Evolutionary conservation across 2,797 vertebrate species (phyloP), one percentile per base, ranked within the genome.

Genomic region (Acipenser oxyrinchus): DNA sequence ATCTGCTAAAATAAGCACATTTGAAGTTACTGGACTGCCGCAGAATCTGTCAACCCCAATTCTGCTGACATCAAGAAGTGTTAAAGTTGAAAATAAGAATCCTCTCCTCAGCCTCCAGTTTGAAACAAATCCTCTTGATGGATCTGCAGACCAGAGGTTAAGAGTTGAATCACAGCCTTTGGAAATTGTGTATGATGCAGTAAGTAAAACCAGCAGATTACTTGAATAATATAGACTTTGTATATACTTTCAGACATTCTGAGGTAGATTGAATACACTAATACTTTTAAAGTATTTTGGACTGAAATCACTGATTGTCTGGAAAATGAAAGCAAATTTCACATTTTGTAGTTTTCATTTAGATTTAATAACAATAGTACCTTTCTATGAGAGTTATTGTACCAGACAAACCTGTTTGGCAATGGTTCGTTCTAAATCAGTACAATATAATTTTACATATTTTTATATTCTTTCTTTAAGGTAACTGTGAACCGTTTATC

Each of bases 181-280:
- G 72, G 94, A 99, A 89, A 96, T 98, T 70, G 88, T 97, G 72
- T 99, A 99, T 70, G 95, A 99, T 74, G 94, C 97, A 6, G 97
- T 99, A 86, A 93, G 95, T 88, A 72, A 68, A 37, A 1, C 23
- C 67, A 74, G 23, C 23, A 37, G 23, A 37, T 37, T 37, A 37
- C 23, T 37, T 37, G 15, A 12, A 58, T 37, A 37, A 37, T 18
- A 18, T 1, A 18, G 15, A 18, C 15, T 18, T 18, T 18, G 15
- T 18, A 18, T 18, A 18, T 18, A 18, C 15, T 37, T 37, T 37
- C 3, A 2, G 23, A 37, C 23, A 37, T 37, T 37, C 23, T 37
- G 23, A 37, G 23, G 23, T 37, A 37, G 2, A 37, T 37, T 37
- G 23, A 37, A 37, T 37, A 2, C 23, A 37, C 23, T 37, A 37